Percentiles rank a stretch among this genome's conserved stretches.
These are phyloP conservation scores for Pterois miles DNA, from an alignment of 2,797 vertebrate species.

Conservation along the genomic window DNA sequence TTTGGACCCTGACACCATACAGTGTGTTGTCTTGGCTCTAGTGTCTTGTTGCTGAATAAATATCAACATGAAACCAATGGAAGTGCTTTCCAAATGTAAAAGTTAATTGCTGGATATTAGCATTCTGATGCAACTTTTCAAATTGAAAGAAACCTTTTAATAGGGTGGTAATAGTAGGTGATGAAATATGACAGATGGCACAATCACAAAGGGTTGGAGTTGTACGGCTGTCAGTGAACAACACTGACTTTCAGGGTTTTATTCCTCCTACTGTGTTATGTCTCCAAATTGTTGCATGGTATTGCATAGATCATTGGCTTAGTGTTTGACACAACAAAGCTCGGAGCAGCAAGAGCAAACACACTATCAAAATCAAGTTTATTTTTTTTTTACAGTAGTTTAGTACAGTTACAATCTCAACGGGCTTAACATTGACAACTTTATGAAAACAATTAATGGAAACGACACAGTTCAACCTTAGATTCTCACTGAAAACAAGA, in stretches of 20 bases:
- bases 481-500: neutral
- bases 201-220: neutral
- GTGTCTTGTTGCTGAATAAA: neutral
- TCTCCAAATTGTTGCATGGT: conserved; percentile 13
- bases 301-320: conserved; percentile 2
- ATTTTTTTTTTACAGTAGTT: neutral
- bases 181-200: conserved; percentile 19
- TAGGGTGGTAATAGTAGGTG: neutral
- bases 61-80: neutral
- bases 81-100: neutral
- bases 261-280: conserved; percentile 13
- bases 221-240: conserved; percentile 6
- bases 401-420: neutral
- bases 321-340: conserved; percentile 12
- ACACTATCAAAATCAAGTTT: neutral
- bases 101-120: neutral
- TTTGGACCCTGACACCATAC: no score
- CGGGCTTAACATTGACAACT: neutral
- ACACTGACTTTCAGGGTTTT: conserved; percentile 13
- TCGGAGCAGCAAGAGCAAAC: conserved; percentile 8
- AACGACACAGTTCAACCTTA: neutral
- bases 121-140: conserved; percentile 27
- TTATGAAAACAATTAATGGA: conserved; percentile 5
- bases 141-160: neutral
- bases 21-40: neutral